Evolutionary conservation across 2,888 invertebrate species (phyloP).

Genomic region (Andrena bucephala): DNA sequence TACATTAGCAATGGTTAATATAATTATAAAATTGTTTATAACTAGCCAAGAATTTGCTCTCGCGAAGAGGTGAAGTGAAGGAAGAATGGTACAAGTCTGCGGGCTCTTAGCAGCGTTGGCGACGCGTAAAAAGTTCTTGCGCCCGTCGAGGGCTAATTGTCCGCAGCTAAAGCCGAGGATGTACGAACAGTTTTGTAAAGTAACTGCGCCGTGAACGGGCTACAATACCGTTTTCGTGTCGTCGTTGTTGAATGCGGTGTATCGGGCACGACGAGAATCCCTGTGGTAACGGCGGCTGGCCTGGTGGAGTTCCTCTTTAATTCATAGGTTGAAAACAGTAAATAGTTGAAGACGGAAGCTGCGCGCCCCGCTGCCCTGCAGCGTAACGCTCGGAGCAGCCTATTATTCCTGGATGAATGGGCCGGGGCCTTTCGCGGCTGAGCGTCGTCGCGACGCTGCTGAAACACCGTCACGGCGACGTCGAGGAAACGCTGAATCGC

Average conservation of each 20-base stretch:
- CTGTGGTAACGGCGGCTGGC: not conserved
- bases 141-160: not conserved
- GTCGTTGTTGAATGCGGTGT: slow-evolving; percentile 9
- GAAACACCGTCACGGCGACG: slow-evolving; percentile 35
- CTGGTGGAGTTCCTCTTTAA: slow-evolving; percentile 37
- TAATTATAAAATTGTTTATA: no score
- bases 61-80: no score
- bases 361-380: not conserved
- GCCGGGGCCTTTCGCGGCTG: slow-evolving; percentile 33
- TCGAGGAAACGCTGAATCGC: slow-evolving; percentile 53
- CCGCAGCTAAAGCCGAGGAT: slow-evolving; percentile 5
- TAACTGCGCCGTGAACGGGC: slow-evolving; percentile 14
- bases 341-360: slow-evolving; percentile 29
- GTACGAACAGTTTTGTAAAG: not conserved
- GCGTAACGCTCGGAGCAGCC: slow-evolving; percentile 5
- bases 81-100: no score
- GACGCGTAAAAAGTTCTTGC: not conserved
- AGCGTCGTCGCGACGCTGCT: slow-evolving; percentile 34
- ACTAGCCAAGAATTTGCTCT: no score
- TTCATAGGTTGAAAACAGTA: slow-evolving; percentile 33
- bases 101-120: no score
- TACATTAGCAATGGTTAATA: no score
- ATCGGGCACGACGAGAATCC: not conserved
- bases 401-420: slow-evolving; percentile 55
- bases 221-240: slow-evolving; percentile 10